These are phyloP conservation scores for Spilosoma lubricipeda DNA, from an alignment of 2,888 invertebrate species.

Conservation along the genomic window DNA sequence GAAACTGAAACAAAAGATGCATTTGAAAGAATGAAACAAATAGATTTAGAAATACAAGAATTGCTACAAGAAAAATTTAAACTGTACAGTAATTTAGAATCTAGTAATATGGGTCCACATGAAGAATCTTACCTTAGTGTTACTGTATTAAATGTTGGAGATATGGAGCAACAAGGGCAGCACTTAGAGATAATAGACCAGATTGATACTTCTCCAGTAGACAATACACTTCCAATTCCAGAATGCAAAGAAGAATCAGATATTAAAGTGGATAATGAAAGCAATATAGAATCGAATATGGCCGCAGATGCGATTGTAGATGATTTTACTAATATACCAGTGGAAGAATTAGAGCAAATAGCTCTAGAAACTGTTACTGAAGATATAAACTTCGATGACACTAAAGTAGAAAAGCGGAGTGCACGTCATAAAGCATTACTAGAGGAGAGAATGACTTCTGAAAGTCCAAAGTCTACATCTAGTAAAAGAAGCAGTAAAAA, in stretches of 20 bases:
- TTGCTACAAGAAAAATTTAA: constrained; percentile 86
- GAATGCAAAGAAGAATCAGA: constrained; percentile 20
- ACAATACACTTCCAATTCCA: constrained; percentile 10
- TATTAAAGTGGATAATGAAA: not conserved
- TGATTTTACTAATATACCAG: constrained; percentile 75
- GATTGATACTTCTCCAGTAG: not conserved
- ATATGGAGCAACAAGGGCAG: constrained; percentile 47
- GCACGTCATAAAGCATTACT: constrained; percentile 56
- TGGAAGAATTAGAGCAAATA: constrained; percentile 78
- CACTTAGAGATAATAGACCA: constrained; percentile 2
- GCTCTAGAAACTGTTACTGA: constrained; percentile 66
- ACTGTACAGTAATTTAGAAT: constrained; percentile 83
- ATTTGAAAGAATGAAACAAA: constrained; percentile 87
- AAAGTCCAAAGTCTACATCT: constrained; percentile 58
- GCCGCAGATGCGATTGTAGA: constrained; percentile 72
- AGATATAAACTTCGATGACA: constrained; percentile 45
- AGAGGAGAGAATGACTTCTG: constrained; percentile 57
- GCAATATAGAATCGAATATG: constrained; percentile 35
- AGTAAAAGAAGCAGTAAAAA: constrained; percentile 58
- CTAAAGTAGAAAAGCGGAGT: constrained; percentile 50
- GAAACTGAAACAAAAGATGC: constrained; percentile 64
- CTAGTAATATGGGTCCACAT: constrained; percentile 59
- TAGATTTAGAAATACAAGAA: constrained; percentile 86
- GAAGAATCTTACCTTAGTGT: constrained; percentile 70
- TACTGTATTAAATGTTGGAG: constrained; percentile 74